Evolutionary conservation across 2,888 invertebrate genomes (phyloP).

Genomic region (Perithous albicinctus): DNA sequence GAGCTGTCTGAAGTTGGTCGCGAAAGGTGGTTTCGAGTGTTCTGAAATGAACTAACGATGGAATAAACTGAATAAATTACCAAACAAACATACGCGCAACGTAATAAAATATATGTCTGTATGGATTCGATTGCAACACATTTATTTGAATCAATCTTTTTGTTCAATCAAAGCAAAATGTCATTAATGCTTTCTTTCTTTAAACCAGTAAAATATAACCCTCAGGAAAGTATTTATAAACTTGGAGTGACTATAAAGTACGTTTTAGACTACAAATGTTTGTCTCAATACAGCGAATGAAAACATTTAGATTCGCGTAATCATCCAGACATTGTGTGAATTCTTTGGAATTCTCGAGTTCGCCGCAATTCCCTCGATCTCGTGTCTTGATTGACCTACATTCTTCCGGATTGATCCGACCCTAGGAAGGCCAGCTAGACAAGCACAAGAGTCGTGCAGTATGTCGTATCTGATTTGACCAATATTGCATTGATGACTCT

Average conservation of each 20-base stretch:
- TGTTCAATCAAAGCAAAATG: too few relatives aligned
- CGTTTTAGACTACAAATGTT: not conserved
- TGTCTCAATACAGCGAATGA: not conserved
- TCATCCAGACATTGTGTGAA: conserved; percentile 13
- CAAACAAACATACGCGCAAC: too few relatives aligned
- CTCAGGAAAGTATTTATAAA: not conserved
- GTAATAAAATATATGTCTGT: too few relatives aligned
- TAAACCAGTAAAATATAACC: not conserved
- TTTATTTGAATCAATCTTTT: too few relatives aligned
- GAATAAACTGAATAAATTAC: too few relatives aligned
- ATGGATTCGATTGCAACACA: too few relatives aligned
- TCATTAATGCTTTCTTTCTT: not conserved
- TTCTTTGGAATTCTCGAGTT: conserved; percentile 59
- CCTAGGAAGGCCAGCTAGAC: conserved; percentile 32
- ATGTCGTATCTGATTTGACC: conserved; percentile 43
- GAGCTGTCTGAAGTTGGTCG: too few relatives aligned
- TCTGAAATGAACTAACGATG: too few relatives aligned
- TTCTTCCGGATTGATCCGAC: conserved; percentile 62
- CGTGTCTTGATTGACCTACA: conserved; percentile 65
- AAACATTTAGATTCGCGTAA: not conserved
- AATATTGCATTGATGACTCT: conserved; percentile 57
- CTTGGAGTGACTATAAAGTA: not conserved
- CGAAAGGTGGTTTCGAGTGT: too few relatives aligned
- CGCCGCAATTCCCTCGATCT: conserved; percentile 58
- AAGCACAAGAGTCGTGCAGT: not conserved